A percentile compares a stretch with the other conserved stretches of the same genome.
phyloP scores from a whole-genome alignment of 2,113 vertebrate genomes.

The Halichoerus grypus region DNA sequence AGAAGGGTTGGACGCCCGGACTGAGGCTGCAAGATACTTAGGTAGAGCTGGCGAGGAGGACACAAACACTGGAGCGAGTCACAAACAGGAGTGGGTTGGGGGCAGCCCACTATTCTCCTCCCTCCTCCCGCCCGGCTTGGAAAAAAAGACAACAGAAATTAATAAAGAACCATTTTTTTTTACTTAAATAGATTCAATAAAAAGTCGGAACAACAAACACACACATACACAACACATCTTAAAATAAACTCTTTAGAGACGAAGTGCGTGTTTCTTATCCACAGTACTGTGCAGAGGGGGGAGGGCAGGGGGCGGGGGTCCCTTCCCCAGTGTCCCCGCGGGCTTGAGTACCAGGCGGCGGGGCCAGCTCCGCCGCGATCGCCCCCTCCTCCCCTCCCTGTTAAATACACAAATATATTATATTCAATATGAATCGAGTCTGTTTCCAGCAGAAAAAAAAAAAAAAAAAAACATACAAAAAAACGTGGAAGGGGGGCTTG shows the following conservation, averaged over 20 bases:
- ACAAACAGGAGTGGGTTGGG: constrained; percentile 3
- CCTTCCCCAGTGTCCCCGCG: constrained; percentile 64
- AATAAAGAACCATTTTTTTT: constrained; percentile 84
- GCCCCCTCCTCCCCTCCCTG: constrained; percentile 71
- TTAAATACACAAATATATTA: constrained; percentile 85
- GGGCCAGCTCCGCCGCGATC: constrained; percentile 81
- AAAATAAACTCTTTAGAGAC: constrained; percentile 80
- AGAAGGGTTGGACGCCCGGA: not conserved
- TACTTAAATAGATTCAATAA: constrained; percentile 86
- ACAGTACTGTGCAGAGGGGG: constrained; percentile 73
- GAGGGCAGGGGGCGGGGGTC: constrained; percentile 68
- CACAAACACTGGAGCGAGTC: not conserved
- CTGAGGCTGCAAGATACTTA: not conserved
- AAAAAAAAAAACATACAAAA: constrained; percentile 30
- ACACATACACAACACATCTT: constrained; percentile 78
- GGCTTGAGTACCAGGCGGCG: constrained; percentile 80
- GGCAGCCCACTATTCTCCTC: not conserved
- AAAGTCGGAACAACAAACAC: constrained; percentile 81
- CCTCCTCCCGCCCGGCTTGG: constrained; percentile 45
- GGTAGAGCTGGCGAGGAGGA: not conserved
- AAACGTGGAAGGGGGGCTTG: constrained; percentile 54
- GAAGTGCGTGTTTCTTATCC: constrained; percentile 75
- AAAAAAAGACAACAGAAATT: constrained; percentile 79
- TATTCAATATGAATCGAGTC: constrained; percentile 85
- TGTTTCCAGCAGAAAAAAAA: constrained; percentile 80